Base-by-base conservation (phyloP, 1,140 invertebrate species). In the Amyelois transitella region DNA sequence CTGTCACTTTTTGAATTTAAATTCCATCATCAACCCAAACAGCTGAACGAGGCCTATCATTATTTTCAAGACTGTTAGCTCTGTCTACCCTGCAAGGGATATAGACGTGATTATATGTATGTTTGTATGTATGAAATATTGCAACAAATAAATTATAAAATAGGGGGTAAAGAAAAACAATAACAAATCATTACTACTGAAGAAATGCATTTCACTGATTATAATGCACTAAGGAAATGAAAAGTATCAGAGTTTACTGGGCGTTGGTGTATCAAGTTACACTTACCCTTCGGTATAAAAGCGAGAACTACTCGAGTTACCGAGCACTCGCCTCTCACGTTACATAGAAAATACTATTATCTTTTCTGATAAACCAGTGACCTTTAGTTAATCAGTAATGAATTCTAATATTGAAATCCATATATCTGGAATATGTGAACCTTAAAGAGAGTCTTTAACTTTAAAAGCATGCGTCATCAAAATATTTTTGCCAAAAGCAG, bases 221-320 rank as follows among this genome's bases (percentile, higher is more conserved):
- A 51, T 52, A 60, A 66, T 74, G 64, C 75, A 85, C 72, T 85
- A 75, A 83, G 84, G 82, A 88, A 86, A 88, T 86, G 77, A 85
- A 75, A 60, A 60, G 49, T 60, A 60, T 62, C 52, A 64, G 64
- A 65, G 69, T 67, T 66, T 43, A 56, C 25, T 63, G 78, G 79
- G 81, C 70, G 81, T 66, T 55, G 61, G 63, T 71, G 67, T 81
- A 51, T 88, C 82, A 55, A 18, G 43, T 88, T 85, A 75, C 84
- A 76, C 53, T 62, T 70, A 74, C 81, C 84, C 77, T 81, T 71
- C 63, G 51, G 62, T 88, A 88, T 88, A 88, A 85, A 86, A 82
- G 72, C 72, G 60, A 69, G 45, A 70, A 58, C 69, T 70, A 54
- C 77, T 83, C 77, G 50, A 55, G 58, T 81, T 83, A 83, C 79